Evolutionary conservation across 2,113 vertebrate genomes (phyloP), one percentile per base, ranked within the genome.

Genomic region (Oreotragus oreotragus): DNA sequence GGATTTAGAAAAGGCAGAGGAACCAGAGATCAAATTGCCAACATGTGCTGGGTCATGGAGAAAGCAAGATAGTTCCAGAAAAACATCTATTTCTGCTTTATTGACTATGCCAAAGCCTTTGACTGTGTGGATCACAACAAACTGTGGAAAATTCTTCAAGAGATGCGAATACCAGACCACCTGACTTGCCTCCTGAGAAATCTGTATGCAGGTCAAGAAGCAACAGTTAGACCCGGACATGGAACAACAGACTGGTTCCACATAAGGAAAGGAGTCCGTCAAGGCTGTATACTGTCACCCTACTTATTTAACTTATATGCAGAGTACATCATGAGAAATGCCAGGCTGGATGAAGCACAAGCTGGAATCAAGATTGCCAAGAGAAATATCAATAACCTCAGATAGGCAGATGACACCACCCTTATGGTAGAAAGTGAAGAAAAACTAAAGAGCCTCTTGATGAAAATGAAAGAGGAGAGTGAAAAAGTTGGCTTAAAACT

Each of bases 11-110:
- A 70, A 70, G 64, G 9, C n/a, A 70, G n/a, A 70, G 19, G 64
- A 70, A 70, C 19, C 19, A 23, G 64, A 36, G 9, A 36, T 36
- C 0, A 70, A 36, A 70, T 36, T 70, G 19, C n/a, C n/a, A 70
- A 36, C 16, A 12, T 70, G 17, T 0, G 2, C 0, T 36, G n/a
- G n/a, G 19, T 19, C 33, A 19, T n/a, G 4, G 0, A 70, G 36
- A 70, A 70, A 70, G 64, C 64, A 36, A 70, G 64, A 9, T n/a
- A 36, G 64, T 70, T 36, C 64, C n/a, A 70, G n/a, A 70, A 70
- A 70, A 70, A 23, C 19, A 36, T 70, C 33, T 66, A 3, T 33
- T 66, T 30, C 62, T 64, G 30, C 62, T 64, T n/a, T 5, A 70
- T 36, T 70, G 19, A 36, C 64, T 70, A 36, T 0, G 10, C 9